Conservation (phyloP, 2,888 invertebrate species). For the Luffia ferchaultella region DNA sequence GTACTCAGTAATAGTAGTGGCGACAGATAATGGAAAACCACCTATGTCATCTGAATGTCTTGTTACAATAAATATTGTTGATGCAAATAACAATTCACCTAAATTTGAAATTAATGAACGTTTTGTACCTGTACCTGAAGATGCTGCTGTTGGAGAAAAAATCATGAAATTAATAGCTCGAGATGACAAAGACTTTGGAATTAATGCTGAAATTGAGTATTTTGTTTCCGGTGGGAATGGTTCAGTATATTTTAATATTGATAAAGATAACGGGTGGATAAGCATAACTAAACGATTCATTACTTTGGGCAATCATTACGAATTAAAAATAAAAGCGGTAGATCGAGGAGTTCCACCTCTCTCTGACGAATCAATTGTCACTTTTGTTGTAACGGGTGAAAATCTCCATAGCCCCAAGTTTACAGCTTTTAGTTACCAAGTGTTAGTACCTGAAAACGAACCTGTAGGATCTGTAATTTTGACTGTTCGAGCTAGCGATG, state of each 20-base stretch:
- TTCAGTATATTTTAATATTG: slow-evolving; percentile 75
- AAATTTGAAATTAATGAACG: slow-evolving; percentile 79
- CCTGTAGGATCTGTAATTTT: slow-evolving; percentile 85
- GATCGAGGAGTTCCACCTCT: slow-evolving; percentile 91
- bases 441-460: slow-evolving; percentile 91
- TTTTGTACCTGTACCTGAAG: slow-evolving; percentile 83
- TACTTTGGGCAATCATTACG: slow-evolving; percentile 70
- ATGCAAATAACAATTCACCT: slow-evolving; percentile 92
- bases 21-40: slow-evolving; percentile 94
- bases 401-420: slow-evolving; percentile 84
- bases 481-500: slow-evolving; percentile 85
- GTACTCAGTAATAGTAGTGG: slow-evolving; percentile 87
- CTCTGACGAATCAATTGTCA: slow-evolving; percentile 76
- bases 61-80: slow-evolving; percentile 87
- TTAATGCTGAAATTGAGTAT: slow-evolving; percentile 90
- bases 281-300: slow-evolving; percentile 69
- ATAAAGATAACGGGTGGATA: slow-evolving; percentile 84
- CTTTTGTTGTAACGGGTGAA: slow-evolving; percentile 84
- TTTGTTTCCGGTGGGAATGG: slow-evolving; percentile 78
- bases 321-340: slow-evolving; percentile 75
- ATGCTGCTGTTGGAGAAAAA: slow-evolving; percentile 73
- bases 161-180: slow-evolving; percentile 77
- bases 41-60: slow-evolving; percentile 90
- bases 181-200: slow-evolving; percentile 83
- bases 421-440: slow-evolving; percentile 85